Percentiles rank a stretch among this genome's conserved stretches.
These are phyloP conservation scores for Laothoe populi DNA, from an alignment of 2,888 invertebrate genomes.

Conservation along the genomic window DNA sequence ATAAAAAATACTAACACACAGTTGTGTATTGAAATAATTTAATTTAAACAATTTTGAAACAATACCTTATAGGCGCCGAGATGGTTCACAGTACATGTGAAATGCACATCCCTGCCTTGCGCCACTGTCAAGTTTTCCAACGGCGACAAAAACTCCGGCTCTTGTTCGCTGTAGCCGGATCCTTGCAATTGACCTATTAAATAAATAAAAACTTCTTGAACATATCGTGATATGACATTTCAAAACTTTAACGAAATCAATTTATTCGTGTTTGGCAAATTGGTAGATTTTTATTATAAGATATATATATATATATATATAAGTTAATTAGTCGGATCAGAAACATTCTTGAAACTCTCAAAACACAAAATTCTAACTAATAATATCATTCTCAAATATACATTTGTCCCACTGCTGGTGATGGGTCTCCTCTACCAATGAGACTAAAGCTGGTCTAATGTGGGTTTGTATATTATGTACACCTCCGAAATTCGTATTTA, in stretches of 20 bases:
- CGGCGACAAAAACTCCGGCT: conserved; percentile 92
- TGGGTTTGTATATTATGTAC: too few species aligned
- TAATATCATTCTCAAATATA: too few species aligned
- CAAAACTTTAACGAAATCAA: background rate
- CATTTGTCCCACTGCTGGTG: too few species aligned
- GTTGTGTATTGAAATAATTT: background rate
- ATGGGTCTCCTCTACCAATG: too few species aligned
- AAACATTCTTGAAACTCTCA: too few species aligned
- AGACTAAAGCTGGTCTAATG: too few species aligned
- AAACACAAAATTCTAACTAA: too few species aligned
- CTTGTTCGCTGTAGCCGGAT: conserved; percentile 74
- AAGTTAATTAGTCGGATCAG: too few species aligned
- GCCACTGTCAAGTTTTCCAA: conserved; percentile 94
- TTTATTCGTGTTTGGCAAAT: background rate
- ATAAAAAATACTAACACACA: too few species aligned
- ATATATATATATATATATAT: background rate
- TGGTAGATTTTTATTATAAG: background rate
- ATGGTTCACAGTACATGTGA: conserved; percentile 96
- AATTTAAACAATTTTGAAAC: background rate
- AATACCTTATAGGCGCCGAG: conserved; percentile 91
- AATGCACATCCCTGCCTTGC: conserved; percentile 94
- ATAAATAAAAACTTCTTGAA: conserved; percentile 22
- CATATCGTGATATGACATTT: background rate
- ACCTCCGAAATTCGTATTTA: too few species aligned
- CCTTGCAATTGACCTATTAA: conserved; percentile 74